Conservation (phyloP, 2,113 vertebrate genomes). For the human region GRCh38 chr5:81216501-81217000, state of each 20-base stretch:
- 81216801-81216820: background rate
- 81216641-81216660: background rate
- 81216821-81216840: background rate
- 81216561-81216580: background rate
- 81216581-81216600: background rate
- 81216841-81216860: background rate
- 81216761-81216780: background rate
- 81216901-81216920: background rate
- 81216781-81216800: background rate
- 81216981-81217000: background rate
- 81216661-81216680: background rate
- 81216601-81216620: background rate
- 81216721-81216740: background rate
- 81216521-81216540: background rate
- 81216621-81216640: background rate
- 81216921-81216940: background rate
- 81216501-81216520: background rate
- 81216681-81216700: background rate
- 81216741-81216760: background rate
- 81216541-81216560: background rate
- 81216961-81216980: background rate
- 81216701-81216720: background rate
- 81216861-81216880: background rate
- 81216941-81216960: background rate
- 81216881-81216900: background rate